Percentiles rank a stretch among this genome's conserved stretches.
These are phyloP conservation scores for Cygnus atratus DNA, from an alignment of 2,113 vertebrate genomes.

Conservation along the genomic window DNA sequence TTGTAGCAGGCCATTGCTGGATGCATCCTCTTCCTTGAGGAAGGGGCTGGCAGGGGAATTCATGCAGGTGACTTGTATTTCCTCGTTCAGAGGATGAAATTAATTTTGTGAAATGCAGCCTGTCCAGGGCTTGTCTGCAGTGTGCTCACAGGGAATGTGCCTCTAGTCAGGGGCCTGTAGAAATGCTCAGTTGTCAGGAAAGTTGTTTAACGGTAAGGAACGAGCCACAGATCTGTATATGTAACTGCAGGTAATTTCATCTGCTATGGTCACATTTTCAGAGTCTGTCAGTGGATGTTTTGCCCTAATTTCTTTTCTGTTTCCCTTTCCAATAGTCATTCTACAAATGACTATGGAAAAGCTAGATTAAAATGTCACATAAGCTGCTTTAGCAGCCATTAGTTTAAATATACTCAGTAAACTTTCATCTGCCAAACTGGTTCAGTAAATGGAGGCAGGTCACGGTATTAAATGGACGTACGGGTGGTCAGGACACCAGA, in stretches of 20 bases:
- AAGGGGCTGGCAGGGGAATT: not conserved
- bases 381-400: slow-evolving; percentile 61
- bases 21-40: not conserved
- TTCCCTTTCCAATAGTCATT: slow-evolving; percentile 21
- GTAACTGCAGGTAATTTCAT: not conserved
- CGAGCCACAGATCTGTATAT: not conserved
- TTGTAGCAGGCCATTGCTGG: not conserved
- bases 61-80: not conserved
- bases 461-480: not conserved
- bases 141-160: not conserved
- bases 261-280: not conserved
- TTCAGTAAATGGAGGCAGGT: slow-evolving; percentile 49
- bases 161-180: not conserved
- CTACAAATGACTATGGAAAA: slow-evolving; percentile 21
- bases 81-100: not conserved
- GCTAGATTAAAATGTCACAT: slow-evolving; percentile 58
- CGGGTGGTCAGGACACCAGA: not conserved
- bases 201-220: not conserved
- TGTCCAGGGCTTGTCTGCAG: not conserved
- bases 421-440: slow-evolving; percentile 31
- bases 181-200: not conserved
- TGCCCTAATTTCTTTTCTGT: not conserved
- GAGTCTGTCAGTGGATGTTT: not conserved
- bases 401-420: slow-evolving; percentile 50
- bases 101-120: not conserved